Evolutionary conservation across 37 sponge, comb jelly and placozoan genomes (phyloP).

Genomic region (Theonella swinhoei): DNA sequence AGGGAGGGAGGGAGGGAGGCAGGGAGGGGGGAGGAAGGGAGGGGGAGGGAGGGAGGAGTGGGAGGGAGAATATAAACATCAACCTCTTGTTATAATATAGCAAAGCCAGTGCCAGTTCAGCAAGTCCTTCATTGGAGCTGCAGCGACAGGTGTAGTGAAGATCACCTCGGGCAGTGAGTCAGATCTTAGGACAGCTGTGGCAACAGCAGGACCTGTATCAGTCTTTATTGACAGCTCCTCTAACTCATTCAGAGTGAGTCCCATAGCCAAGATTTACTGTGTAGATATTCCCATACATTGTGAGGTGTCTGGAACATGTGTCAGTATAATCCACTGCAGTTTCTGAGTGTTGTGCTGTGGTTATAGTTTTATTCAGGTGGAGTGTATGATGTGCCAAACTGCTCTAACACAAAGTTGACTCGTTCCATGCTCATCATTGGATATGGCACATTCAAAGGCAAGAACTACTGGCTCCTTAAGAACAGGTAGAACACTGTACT

Average conservation of each 20-base stretch:
- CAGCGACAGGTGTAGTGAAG: slow-evolving; percentile 47
- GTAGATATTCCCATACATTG: not conserved
- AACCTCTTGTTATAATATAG: too few species aligned
- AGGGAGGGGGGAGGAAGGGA: too few species aligned
- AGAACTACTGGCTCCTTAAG: slow-evolving; percentile 19
- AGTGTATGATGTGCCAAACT: slow-evolving; percentile 50
- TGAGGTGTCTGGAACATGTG: not conserved
- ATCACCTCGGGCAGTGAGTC: slow-evolving; percentile 64
- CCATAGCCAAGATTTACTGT: not conserved
- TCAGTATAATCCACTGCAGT: not conserved
- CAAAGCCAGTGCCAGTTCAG: slow-evolving; percentile 70
- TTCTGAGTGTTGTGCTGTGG: too few species aligned
- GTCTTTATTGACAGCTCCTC: slow-evolving; percentile 74
- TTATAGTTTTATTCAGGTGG: slow-evolving; percentile 55
- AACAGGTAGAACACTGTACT: slow-evolving; percentile 20
- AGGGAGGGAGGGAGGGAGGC: too few species aligned
- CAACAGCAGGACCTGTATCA: slow-evolving; percentile 87
- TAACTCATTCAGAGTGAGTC: slow-evolving; percentile 67
- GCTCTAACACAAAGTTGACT: slow-evolving; percentile 43
- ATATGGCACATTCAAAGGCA: slow-evolving; percentile 34
- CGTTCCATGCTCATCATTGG: slow-evolving; percentile 43
- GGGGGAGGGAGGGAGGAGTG: too few species aligned
- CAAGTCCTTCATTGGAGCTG: slow-evolving; percentile 49
- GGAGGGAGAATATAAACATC: too few species aligned
- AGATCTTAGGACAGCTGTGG: slow-evolving; percentile 77